These are phyloP conservation scores for Holotrichia oblita DNA, from an alignment of 1,140 invertebrate genomes.

Conservation along the genomic window DNA sequence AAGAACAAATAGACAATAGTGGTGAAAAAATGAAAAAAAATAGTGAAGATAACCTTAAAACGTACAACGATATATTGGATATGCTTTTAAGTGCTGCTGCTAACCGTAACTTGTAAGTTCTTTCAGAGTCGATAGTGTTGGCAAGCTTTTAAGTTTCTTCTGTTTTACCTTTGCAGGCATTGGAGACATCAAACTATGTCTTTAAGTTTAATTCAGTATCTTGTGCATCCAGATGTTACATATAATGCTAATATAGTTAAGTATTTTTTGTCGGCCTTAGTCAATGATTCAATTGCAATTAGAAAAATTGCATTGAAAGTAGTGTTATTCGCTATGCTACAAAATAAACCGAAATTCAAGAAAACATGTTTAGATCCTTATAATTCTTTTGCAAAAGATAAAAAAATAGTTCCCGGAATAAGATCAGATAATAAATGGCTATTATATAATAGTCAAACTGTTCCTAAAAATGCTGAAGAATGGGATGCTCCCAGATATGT, in stretches of 20 bases:
- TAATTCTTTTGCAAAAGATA: constrained; percentile 46
- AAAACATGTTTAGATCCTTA: constrained; percentile 63
- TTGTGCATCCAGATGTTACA: constrained; percentile 76
- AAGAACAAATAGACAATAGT: constrained; percentile 61
- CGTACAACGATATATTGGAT: constrained; percentile 71
- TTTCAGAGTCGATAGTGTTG: too few species aligned
- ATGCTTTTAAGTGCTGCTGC: constrained; percentile 71
- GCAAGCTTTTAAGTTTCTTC: background rate
- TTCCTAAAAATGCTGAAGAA: constrained; percentile 70
- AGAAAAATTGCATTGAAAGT: constrained; percentile 74
- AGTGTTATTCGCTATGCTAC: constrained; percentile 76
- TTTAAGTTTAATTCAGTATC: constrained; percentile 74
- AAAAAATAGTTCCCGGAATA: constrained; percentile 62
- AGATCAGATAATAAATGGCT: constrained; percentile 78
- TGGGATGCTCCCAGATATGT: constrained; percentile 78
- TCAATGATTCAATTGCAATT: constrained; percentile 80
- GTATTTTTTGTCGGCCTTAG: constrained; percentile 73
- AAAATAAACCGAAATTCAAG: constrained; percentile 77
- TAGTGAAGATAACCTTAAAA: constrained; percentile 63
- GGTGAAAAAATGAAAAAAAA: constrained; percentile 58
- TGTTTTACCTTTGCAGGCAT: constrained; percentile 66
- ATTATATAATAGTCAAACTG: constrained; percentile 71
- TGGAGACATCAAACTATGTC: constrained; percentile 83
- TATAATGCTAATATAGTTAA: constrained; percentile 71
- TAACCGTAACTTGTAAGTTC: constrained; percentile 75